These are phyloP conservation scores for Lacerta bilineata DNA, from an alignment of 2,797 vertebrate genomes.

Conservation along the genomic window DNA sequence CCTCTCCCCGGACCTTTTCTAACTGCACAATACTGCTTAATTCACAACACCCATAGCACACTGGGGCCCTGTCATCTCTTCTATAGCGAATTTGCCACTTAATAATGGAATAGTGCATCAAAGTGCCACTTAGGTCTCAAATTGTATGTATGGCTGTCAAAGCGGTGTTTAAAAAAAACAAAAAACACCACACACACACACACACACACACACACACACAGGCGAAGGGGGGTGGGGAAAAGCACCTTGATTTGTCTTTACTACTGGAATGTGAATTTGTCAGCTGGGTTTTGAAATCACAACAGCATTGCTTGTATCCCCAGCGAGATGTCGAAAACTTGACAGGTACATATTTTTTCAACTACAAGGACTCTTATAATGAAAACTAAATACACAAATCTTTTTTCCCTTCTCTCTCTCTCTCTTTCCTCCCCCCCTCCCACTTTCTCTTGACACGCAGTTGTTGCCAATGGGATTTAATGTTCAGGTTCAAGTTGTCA, in stretches of 20 bases:
- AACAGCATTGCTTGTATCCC: conserved; percentile 89
- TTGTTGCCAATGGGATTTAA: conserved; percentile 94
- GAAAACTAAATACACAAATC: conserved; percentile 96
- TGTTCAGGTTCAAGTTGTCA: conserved; percentile 92
- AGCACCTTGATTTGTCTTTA: conserved; percentile 85
- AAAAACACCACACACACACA: conserved; percentile 57
- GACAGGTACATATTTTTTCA: conserved; percentile 98
- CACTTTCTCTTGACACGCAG: conserved; percentile 84
- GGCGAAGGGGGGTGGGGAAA: conserved; percentile 9
- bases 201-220: conserved; percentile 55
- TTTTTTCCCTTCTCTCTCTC: conserved; percentile 77
- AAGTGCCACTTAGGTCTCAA: conserved; percentile 87
- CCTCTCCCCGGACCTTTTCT: background rate
- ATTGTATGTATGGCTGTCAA: conserved; percentile 88
- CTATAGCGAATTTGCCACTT: conserved; percentile 83
- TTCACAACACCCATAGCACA: conserved; percentile 73
- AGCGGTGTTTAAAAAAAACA: conserved; percentile 74
- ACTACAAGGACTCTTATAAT: conserved; percentile 88
- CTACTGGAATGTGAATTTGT: conserved; percentile 92
- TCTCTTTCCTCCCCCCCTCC: conserved; percentile 51
- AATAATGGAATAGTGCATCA: conserved; percentile 86
- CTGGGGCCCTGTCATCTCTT: conserved; percentile 81
- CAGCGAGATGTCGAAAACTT: conserved; percentile 91
- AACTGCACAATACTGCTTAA: conserved; percentile 79
- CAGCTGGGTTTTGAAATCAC: conserved; percentile 95